Evolutionary conservation across 2,888 invertebrate genomes (phyloP).

Genomic region (Bombylius discolor): DNA sequence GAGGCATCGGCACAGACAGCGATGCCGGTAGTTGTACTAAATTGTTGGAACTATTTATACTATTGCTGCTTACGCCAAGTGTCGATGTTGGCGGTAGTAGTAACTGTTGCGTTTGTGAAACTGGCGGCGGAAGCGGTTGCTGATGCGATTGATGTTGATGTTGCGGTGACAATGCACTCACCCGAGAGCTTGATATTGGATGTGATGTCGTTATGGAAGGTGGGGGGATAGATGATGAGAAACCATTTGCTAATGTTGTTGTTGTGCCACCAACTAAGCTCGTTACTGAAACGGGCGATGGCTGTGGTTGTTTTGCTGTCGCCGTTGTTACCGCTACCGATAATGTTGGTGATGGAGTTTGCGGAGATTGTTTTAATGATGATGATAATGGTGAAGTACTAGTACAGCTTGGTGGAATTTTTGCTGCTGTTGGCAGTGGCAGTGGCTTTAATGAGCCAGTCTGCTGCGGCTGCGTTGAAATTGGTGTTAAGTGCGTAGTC

Average conservation of each 20-base stretch:
- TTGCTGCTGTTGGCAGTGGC: slow-evolving; percentile 24
- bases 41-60: slow-evolving; percentile 18
- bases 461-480: slow-evolving; percentile 35
- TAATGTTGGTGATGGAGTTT: slow-evolving; percentile 13
- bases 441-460: slow-evolving; percentile 24
- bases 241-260: slow-evolving; percentile 24
- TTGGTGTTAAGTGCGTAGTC: slow-evolving; percentile 26
- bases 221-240: slow-evolving; percentile 20
- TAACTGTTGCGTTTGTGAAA: slow-evolving; percentile 20
- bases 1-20: slow-evolving; percentile 22
- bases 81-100: slow-evolving; percentile 20
- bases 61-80: slow-evolving; percentile 16
- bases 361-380: slow-evolving; percentile 8
- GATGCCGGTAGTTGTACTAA: slow-evolving; percentile 39
- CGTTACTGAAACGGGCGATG: slow-evolving; percentile 16
- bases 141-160: slow-evolving; percentile 20
- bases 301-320: slow-evolving; percentile 6
- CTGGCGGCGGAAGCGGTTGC: slow-evolving; percentile 22
- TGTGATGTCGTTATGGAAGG: slow-evolving; percentile 24
- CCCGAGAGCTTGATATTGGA: slow-evolving; percentile 19
- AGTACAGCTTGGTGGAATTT: slow-evolving; percentile 20
- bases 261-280: slow-evolving; percentile 23
- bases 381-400: slow-evolving; percentile 17
- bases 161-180: slow-evolving; percentile 18
- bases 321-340: slow-evolving; percentile 1